These are phyloP conservation scores for Thamnophis elegans DNA, from an alignment of 2,797 vertebrate species.

Conservation along the genomic window DNA sequence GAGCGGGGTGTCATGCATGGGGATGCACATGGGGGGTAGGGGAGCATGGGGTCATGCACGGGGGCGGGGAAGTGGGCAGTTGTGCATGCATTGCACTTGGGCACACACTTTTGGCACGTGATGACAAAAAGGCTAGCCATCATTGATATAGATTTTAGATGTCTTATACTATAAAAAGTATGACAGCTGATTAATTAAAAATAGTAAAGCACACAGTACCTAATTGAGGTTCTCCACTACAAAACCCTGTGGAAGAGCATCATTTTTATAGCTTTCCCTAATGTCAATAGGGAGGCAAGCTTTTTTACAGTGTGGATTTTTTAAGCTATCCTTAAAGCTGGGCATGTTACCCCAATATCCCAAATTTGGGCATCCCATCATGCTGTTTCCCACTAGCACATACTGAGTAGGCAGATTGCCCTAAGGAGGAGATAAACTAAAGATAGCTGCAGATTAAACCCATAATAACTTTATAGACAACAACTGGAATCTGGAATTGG, in stretches of 20 bases:
- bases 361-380: neutral
- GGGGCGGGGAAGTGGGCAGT: too few species aligned
- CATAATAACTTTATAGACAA: neutral
- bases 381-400: neutral
- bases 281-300: neutral
- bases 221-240: neutral
- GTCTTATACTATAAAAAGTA: neutral
- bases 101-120: too few species aligned
- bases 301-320: neutral
- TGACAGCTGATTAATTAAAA: neutral
- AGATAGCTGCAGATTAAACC: neutral
- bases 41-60: too few species aligned
- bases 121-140: too few species aligned
- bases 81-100: too few species aligned
- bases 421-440: neutral
- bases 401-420: neutral
- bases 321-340: neutral
- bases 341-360: neutral
- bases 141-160: neutral
- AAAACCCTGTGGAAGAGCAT: neutral
- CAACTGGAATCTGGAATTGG: neutral
- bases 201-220: neutral
- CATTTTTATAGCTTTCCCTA: neutral
- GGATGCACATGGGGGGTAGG: too few species aligned
- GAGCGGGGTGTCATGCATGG: too few species aligned